Base-by-base conservation (phyloP, 2,888 invertebrate species). In the Noctua pronuba region DNA sequence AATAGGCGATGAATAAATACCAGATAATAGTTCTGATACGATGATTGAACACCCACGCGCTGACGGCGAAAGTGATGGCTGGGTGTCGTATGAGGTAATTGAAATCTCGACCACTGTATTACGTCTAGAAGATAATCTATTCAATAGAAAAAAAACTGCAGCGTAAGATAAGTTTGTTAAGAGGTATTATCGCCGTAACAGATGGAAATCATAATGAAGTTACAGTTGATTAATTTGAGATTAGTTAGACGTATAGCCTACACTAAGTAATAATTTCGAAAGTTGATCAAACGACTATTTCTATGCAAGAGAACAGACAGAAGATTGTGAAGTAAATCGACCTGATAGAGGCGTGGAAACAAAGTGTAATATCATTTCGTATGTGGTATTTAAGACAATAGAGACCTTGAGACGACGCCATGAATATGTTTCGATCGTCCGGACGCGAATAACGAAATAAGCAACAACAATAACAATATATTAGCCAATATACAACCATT, bases 21-120 rank as follows among this genome's bases (percentile, higher is more conserved):
- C 83, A 73, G 88, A 86, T 87, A 82, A 85, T 88, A 81, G 67
- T 76, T 71, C 80, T 89, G 92, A 92, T 92, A 89, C 87, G 89
- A 88, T 92, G 92, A 94, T 93, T 92, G 93, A 91, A 92, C 93
- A 91, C 93, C 92, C 92, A 93, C 92, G 88, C 87, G 85, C 77
- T 83, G 88, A 90, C 85, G 87, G 95, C 90, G 95, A 95, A 95
- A 95, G 95, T 94, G 92, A 93, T 93, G 88, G 86, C 88, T 90
- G 41, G 78, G 82, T 91, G 91, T 91, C 90, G 84, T 90, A 86
- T 90, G 89, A 90, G 88, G 90, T 93, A 92, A 93, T 93, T 92
- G 90, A 92, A 91, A 92, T 90, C 88, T 88, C 88, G 90, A 91
- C 91, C 90, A 92, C 93, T 84, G 91, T 89, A 91, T 93, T 94